Base-by-base conservation (phyloP, 2,113 vertebrate species). In the Picathartes gymnocephalus region DNA sequence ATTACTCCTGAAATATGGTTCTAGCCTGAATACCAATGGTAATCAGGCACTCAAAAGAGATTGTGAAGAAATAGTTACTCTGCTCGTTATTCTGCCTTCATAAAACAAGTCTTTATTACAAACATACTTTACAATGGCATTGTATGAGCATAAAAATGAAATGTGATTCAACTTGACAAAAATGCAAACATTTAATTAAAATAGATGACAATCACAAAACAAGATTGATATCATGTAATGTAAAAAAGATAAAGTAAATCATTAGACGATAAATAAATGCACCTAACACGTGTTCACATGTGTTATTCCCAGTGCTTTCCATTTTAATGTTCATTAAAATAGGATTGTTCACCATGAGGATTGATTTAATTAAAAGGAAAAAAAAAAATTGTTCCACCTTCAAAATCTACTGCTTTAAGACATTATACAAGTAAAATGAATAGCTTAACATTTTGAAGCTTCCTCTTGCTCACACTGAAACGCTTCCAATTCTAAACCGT, bases 101-200 rank as follows among this genome's bases (percentile, higher is more conserved):
- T 51, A 94, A 50, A 94, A 31, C 45, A 86, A 92, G 37, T 16
- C 27, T 87, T 81, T 57, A 89, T 81, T 89, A 76, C 22, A 81
- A 93, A 81, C 11, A 71, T 53, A 68, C 9, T 84, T 91, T 79
- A 48, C n/a, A 89, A 48, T 61, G 15, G 30, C 58, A 58, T 64
- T 47, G 28, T 28, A 37, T 66, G 86, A 69, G 45, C 56, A 54
- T 85, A 5, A 5, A 95, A 86, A 85, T 72, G 20, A 93, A 94
- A 95, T 81, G 21, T 37, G 60, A 76, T 39, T 94, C 78, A 76
- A 18, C 18, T 68, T 87, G 61, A 50, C n/a, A 90, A 84, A 92
- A 90, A 81, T 47, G 19, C 70, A 96, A 92, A 78, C 77, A 73
- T 85, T 92, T 78, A 88, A 95, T 86, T 92, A 91, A 83, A 92